These are phyloP conservation scores for Paratrypauchen microcephalus DNA, from an alignment of 2,797 vertebrate species.

Conservation along the genomic window DNA sequence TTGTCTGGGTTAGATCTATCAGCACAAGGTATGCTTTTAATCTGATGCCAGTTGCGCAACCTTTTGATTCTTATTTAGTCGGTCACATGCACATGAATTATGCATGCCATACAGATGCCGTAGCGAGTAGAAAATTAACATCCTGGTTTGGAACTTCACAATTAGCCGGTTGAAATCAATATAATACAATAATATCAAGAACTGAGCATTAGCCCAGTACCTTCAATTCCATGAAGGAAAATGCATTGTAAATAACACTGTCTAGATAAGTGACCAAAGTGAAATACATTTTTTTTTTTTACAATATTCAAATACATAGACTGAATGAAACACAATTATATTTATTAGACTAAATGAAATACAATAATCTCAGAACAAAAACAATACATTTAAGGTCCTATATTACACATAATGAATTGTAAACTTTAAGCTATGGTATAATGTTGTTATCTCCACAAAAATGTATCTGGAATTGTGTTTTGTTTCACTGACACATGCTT, in stretches of 20 bases:
- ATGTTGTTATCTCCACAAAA: no score
- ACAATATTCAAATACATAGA: no score
- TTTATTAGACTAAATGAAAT: no score
- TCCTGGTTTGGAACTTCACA: background rate
- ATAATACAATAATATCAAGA: no score
- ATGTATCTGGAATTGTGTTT: no score
- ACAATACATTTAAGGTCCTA: no score
- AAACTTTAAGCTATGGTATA: no score
- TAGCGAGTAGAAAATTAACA: background rate
- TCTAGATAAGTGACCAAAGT: background rate
- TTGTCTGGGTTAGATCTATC: slow-evolving; percentile 24
- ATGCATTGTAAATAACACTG: background rate
- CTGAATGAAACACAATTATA: no score
- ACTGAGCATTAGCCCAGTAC: background rate
- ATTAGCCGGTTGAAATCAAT: background rate
- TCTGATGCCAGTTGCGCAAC: background rate
- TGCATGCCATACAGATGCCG: background rate
- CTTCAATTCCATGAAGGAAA: background rate
- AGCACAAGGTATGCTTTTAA: background rate
- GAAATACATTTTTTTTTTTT: background rate
- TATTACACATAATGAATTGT: no score
- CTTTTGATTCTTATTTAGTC: background rate
- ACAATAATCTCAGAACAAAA: no score
- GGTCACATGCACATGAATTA: background rate
- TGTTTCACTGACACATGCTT: no score